phyloP scores from a whole-genome alignment of 2,888 invertebrate species.

The Nectonema munidae region DNA sequence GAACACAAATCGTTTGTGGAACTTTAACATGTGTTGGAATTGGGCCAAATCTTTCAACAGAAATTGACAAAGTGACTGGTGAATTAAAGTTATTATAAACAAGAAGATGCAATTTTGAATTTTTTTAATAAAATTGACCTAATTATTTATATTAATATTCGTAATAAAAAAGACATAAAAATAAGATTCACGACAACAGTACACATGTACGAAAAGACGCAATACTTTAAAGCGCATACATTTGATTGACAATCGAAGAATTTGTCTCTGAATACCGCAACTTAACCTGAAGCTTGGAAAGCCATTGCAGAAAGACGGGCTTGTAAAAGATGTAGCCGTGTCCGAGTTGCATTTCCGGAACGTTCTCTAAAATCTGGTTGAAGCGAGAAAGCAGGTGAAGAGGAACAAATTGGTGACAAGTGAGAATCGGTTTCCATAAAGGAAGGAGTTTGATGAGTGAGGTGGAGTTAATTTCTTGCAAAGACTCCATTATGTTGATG shows the following conservation, averaged over 20 bases:
- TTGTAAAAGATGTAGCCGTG: constrained; percentile 18
- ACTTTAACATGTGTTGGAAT: constrained; percentile 58
- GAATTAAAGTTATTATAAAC: constrained; percentile 51
- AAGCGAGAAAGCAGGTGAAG: constrained; percentile 52
- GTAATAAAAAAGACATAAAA: too few species aligned
- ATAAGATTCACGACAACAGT: too few species aligned
- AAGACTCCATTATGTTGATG: constrained; percentile 59
- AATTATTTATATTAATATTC: too few species aligned
- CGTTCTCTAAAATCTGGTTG: constrained; percentile 51
- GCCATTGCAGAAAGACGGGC: constrained; percentile 33
- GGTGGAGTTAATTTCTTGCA: constrained; percentile 70
- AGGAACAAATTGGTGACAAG: constrained; percentile 52
- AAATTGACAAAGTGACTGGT: constrained; percentile 48
- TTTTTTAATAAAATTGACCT: too few species aligned
- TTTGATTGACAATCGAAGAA: constrained; percentile 58
- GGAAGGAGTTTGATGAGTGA: constrained; percentile 32
- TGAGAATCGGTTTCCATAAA: constrained; percentile 72
- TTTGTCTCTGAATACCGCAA: constrained; percentile 86
- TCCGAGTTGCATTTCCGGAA: constrained; percentile 24
- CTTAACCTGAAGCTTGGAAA: constrained; percentile 71
- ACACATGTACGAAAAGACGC: too few species aligned
- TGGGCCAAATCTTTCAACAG: constrained; percentile 48
- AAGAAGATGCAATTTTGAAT: too few species aligned
- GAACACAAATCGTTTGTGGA: constrained; percentile 59
- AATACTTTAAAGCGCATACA: constrained; percentile 31